Base-by-base conservation (phyloP, 2,113 vertebrate species). In the Albula glossodonta region DNA sequence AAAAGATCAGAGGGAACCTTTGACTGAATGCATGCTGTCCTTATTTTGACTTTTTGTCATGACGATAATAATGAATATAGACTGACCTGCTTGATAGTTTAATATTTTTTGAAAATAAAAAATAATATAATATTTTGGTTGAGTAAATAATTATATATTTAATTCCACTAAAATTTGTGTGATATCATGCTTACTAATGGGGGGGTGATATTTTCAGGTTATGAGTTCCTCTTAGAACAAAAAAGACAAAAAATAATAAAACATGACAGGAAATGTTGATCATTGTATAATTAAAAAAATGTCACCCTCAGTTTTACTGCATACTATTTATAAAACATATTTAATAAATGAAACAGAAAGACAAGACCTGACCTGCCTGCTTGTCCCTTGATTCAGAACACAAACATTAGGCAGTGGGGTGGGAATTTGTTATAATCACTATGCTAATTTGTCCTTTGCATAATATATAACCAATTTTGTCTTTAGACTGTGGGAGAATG, bases 301-400 rank as follows among this genome's bases (percentile, higher is more conserved):
- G 82, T 83, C 74, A 83, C 80, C 50, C 63, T 63, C 77, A 51
- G 82, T 84, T 83, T 79, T 60, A 83, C 82, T 66, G 82, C 82
- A 66, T 83, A 57, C 86, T 87, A 80, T 87, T 87, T 87, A 84
- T 87, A 87, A 83, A 80, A 11, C 51, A 25, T 87, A 84, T 87
- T 87, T 87, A 87, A 87, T 87, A 87, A 87, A 83, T 80, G 53
- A 56, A 87, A 79, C 52, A 52, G 82, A 83, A 74, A 63, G 10
- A 78, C 11, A 31, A 48, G 63, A 50, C 19, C 60, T 52, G 78
- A 63, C 41, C 25, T 78, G 86, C 50, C 4, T 81, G 49, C 57
- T 70, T 70, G 13, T 74, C 52, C 12, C 57, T 81, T 51, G n/a
- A 56, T 31, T 50, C 19, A 51, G 63, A 74, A 77, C 22, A 11